Conservation (phyloP, 2,113 vertebrate species). For the Triplophysa dalaica region DNA sequence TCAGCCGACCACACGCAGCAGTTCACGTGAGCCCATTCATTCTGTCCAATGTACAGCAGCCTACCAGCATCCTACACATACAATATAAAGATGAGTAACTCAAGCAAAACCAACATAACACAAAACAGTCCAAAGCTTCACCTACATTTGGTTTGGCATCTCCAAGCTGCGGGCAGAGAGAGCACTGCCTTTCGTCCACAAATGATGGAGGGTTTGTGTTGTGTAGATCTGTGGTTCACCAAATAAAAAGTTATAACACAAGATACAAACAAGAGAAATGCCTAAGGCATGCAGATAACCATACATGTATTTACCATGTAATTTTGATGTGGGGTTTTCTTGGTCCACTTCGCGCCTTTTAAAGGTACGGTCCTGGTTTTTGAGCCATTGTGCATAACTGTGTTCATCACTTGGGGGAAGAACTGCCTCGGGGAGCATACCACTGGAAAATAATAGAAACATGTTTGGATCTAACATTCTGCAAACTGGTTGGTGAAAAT, state of each 20-base stretch:
- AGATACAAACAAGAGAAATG: neutral
- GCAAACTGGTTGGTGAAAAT: too few species aligned
- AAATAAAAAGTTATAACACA: neutral
- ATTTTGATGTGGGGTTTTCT: conserved; percentile 12
- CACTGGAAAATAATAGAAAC: conserved; percentile 64
- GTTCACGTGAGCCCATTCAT: conserved; percentile 92
- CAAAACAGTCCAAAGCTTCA: neutral
- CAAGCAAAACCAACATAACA: neutral
- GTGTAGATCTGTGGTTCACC: conserved; percentile 54
- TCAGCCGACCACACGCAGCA: conserved; percentile 92
- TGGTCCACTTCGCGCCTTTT: conserved; percentile 44
- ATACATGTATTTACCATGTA: conserved; percentile 52
- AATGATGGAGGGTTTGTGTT: conserved; percentile 14
- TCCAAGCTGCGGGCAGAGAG: conserved; percentile 81
- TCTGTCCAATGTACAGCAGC: conserved; percentile 87
- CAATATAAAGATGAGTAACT: conserved; percentile 4
- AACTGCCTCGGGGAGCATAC: conserved; percentile 85
- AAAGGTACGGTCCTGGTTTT: conserved; percentile 67
- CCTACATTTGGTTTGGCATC: conserved; percentile 81
- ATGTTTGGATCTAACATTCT: too few species aligned
- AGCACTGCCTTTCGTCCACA: conserved; percentile 81
- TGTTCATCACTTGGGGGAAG: conserved; percentile 87
- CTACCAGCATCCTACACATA: conserved; percentile 80
- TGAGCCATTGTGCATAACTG: conserved; percentile 87
- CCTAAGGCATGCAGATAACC: neutral